Evolutionary conservation across 2,797 vertebrate species (phyloP).

Genomic region (Falco berigora): DNA sequence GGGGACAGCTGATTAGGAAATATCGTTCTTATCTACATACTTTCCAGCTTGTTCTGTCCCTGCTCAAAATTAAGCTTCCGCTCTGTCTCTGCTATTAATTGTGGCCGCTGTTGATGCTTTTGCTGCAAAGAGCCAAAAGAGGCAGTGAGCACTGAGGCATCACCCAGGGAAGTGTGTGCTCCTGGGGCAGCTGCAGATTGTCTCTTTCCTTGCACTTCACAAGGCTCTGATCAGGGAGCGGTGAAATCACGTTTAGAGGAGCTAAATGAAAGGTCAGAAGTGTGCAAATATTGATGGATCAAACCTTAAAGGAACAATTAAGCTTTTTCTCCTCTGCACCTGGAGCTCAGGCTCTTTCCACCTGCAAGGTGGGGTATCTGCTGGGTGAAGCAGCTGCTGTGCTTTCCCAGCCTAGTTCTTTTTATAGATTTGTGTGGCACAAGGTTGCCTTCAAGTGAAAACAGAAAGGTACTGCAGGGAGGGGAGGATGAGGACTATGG

Average conservation of each 20-base stretch:
- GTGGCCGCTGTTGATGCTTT: background rate
- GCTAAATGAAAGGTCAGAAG: background rate
- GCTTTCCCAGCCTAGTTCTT: background rate
- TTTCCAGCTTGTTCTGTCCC: background rate
- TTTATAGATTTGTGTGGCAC: conserved; percentile 3
- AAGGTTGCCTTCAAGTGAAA: conserved; percentile 70
- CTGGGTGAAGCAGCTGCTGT: background rate
- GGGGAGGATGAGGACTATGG: background rate
- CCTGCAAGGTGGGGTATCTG: background rate
- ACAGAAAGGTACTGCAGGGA: conserved; percentile 59
- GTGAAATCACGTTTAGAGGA: background rate
- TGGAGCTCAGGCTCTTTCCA: background rate
- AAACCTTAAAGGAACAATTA: fast-evolving
- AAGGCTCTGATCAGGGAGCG: background rate
- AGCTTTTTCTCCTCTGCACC: background rate
- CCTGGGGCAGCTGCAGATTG: fast-evolving
- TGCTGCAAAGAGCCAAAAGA: background rate
- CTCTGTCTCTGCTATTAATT: background rate
- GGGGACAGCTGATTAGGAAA: conserved; percentile 12
- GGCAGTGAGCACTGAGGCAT: background rate
- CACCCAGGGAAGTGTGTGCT: fast-evolving
- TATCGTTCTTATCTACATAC: background rate
- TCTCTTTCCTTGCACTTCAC: background rate
- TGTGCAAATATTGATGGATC: background rate
- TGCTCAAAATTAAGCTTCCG: fast-evolving